Conservation (phyloP, 2,797 vertebrate species). For the Babyrousa celebensis region DNA sequence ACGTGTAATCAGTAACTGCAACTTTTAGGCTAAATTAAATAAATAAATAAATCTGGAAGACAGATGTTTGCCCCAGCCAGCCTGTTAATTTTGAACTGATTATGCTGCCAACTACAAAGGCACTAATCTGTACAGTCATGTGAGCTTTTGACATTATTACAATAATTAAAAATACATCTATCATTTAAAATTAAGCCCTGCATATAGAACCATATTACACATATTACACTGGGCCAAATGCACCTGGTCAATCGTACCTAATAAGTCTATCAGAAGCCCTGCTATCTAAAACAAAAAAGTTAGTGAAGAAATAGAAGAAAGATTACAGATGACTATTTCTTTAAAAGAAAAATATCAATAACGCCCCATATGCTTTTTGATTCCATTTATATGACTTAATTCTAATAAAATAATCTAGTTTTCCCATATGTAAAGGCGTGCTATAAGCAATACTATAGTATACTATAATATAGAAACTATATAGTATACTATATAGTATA, state of each 20-base stretch:
- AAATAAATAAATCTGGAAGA: conserved; percentile 67
- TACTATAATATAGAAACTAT: neutral
- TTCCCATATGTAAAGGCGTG: neutral
- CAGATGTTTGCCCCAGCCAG: conserved; percentile 81
- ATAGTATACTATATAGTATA: too few species aligned
- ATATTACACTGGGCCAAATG: neutral
- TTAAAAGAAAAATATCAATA: conserved; percentile 51
- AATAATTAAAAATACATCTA: conserved; percentile 68
- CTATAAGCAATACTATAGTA: neutral
- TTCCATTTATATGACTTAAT: conserved; percentile 13
- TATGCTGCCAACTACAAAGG: conserved; percentile 65
- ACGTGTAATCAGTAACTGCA: conserved; percentile 66
- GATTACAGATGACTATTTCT: neutral
- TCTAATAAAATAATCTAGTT: conserved; percentile 3
- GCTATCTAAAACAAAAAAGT: neutral
- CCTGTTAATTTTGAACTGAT: conserved; percentile 72
- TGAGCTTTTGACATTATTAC: conserved; percentile 71
- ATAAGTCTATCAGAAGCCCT: neutral
- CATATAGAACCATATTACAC: conserved; percentile 3
- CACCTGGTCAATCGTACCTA: neutral
- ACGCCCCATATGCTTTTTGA: neutral
- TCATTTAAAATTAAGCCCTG: conserved; percentile 69
- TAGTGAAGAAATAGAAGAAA: neutral
- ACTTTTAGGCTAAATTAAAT: conserved; percentile 30
- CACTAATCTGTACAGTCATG: conserved; percentile 31